Base-by-base conservation (phyloP, 2,888 invertebrate species). In the Callyntrura sp. region DNA sequence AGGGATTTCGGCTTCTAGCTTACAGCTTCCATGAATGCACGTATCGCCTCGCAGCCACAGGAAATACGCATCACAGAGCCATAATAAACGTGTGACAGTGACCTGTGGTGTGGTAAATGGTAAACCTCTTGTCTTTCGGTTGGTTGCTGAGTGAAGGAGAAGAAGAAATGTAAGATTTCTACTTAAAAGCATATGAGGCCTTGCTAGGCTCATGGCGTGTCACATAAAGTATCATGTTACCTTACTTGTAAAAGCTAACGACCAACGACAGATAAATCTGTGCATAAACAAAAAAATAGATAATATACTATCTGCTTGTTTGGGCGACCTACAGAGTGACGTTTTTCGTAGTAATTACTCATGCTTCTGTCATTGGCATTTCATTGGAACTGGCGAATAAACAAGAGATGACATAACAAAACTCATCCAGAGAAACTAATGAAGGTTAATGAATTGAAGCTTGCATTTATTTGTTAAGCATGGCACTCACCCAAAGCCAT, bases 31-130 rank as follows among this genome's bases (percentile, higher is more conserved):
- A n/a, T n/a, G n/a, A n/a, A n/a, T n/a, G n/a, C n/a, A n/a, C n/a
- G n/a, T n/a, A n/a, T n/a, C 65, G 23, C 65, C 28, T 79, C 17
- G 51, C 68, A 85, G 85, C 76, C 82, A 83, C 88, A 88, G 88
- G 88, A 88, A 88, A 88, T 88, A 88, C 88, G 88, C 81, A 45
- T 88, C 76, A 83, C 57, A 62, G 88, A 83, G 68, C 73, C 81
- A 81, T 87, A 87, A 68, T n/a, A n/a, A 87, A 81, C 25, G 83
- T 83, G 82, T 88, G 73, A 88, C 82, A 83, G 87, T 55, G 83
- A 83, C 45, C 57, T 83, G 88, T 78, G 57, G n/a, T n/a, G n/a
- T n/a, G n/a, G 57, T 76, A 45, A 51, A 51, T 55, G 65, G 70
- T 79, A 73, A 78, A 45, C 62, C 81, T 48, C 51, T 35, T 43